These are phyloP conservation scores for Corticium candelabrum DNA, from an alignment of 37 sponge, comb jelly and placozoan species.

Conservation along the genomic window DNA sequence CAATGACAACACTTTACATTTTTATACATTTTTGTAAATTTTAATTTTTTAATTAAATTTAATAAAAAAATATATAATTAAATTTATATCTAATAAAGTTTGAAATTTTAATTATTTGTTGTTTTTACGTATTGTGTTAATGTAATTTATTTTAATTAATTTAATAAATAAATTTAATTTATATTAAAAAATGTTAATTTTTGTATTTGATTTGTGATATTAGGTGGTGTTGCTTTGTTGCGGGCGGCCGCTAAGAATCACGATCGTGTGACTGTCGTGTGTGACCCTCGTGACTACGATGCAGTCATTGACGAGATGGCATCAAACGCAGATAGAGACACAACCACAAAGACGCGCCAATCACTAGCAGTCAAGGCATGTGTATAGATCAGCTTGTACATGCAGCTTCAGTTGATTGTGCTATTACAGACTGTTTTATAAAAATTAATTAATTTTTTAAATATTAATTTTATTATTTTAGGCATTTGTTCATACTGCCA, in stretches of 20 bases:
- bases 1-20: too few species aligned
- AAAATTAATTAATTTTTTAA: too few species aligned
- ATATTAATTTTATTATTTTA: background rate
- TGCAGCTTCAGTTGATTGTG: background rate
- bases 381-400: background rate
- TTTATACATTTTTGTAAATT: too few species aligned
- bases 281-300: constrained; percentile 9
- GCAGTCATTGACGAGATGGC: background rate
- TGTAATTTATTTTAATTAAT: too few species aligned
- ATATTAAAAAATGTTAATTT: background rate
- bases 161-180: too few species aligned
- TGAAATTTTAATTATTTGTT: too few species aligned
- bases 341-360: background rate
- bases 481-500: constrained; percentile 10
- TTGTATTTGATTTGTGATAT: background rate
- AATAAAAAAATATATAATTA: too few species aligned
- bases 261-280: constrained; percentile 14
- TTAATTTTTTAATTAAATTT: too few species aligned
- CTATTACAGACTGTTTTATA: too few species aligned
- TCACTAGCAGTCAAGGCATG: background rate
- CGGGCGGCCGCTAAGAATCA: constrained; percentile 17
- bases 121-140: too few species aligned
- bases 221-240: constrained; percentile 13
- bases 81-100: too few species aligned
- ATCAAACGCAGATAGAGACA: background rate